Base-by-base conservation (phyloP, 2,888 invertebrate genomes). In the Norana najaformis region DNA sequence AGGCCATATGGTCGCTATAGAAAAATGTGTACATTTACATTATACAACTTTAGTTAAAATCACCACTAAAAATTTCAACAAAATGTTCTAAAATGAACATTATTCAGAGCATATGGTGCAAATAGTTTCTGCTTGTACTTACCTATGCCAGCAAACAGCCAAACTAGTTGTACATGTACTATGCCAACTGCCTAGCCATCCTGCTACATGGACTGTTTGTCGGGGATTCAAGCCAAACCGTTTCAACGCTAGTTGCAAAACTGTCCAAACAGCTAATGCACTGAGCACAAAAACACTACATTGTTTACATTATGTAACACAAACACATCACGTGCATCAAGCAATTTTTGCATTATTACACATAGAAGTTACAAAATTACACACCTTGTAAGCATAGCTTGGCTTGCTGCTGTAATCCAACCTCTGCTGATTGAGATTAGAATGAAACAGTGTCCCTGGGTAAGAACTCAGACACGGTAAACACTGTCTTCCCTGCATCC, bases 291-390 rank as follows among this genome's bases (percentile, higher is more conserved):
- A 69, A 69, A 69, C 11, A 69, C 30, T 69, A 69, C 69, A 69
- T n/a, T 13, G 8, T 30, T 69, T 69, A n/a, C 30, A 69, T 69
- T n/a, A n/a, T 69, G 69, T n/a, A 69, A 69, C 69, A 69, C 13
- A 1, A n/a, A 69, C 16, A n/a, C 69, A n/a, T 69, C 69, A 69
- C 8, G 69, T 69, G 69, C 69, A 69, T n/a, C 69, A 69, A n/a
- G 69, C n/a, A n/a, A 69, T 69, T 69, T n/a, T 69, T n/a, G n/a
- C 69, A 69, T 69, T n/a, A n/a, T 69, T n/a, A 69, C 69, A 69
- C n/a, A n/a, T 23, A 47, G 6, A 47, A 47, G 23, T 69, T n/a
- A 69, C 8, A 69, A 69, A 69, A 69, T 69, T n/a, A 69, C n/a
- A 69, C 47, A 41, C 23, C 69, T 69, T n/a, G 69, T 69, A 8